Percentiles rank a stretch among this genome's conserved stretches.
Conservation (phyloP, 2,888 invertebrate genomes). For the Leuctra nigra region DNA sequence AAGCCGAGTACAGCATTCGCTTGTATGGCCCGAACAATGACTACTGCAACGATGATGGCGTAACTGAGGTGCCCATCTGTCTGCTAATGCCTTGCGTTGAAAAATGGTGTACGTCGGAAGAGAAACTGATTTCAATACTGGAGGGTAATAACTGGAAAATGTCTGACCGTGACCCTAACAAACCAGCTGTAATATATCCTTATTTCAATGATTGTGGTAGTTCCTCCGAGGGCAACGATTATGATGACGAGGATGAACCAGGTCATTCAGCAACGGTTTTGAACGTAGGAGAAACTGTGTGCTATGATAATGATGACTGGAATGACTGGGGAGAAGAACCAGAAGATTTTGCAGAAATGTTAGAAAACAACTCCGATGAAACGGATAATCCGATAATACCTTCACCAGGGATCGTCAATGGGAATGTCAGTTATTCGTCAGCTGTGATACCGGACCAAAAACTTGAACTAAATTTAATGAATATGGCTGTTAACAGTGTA, state of each 20-base stretch:
- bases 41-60: background rate
- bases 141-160: constrained; percentile 5
- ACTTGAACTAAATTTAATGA: too few species aligned
- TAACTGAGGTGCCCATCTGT: constrained; percentile 17
- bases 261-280: background rate
- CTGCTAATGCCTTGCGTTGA: constrained; percentile 19
- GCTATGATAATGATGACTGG: background rate
- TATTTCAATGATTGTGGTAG: background rate
- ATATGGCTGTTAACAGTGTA: too few species aligned
- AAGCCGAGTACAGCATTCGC: constrained; percentile 35
- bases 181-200: constrained; percentile 5
- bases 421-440: too few species aligned
- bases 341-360: too few species aligned
- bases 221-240: background rate
- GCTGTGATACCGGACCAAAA: too few species aligned
- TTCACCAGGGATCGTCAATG: too few species aligned
- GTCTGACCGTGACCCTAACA: background rate
- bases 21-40: constrained; percentile 8
- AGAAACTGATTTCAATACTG: constrained; percentile 9
- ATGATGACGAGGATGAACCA: background rate
- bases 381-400: too few species aligned
- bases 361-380: too few species aligned
- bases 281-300: background rate
- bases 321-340: constrained; percentile 2
- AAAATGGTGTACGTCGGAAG: constrained; percentile 18